Base-by-base conservation (phyloP, 2,888 invertebrate genomes). In the Papilio elwesi region DNA sequence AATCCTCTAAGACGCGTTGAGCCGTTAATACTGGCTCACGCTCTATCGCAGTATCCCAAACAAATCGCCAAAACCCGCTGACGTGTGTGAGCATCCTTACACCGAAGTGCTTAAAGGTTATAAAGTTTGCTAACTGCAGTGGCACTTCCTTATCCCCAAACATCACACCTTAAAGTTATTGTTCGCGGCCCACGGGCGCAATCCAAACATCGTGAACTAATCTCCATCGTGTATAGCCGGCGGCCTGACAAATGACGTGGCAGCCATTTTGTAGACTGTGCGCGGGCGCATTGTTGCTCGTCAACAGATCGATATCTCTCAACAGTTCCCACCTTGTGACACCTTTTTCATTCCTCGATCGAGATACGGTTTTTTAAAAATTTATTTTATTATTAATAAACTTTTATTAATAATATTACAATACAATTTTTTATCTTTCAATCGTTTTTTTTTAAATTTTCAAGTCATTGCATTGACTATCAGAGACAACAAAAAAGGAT, bases 161-260 rank as follows among this genome's bases (percentile, higher is more conserved):
- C 79, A 80, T 82, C 80, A 83, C 84, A 83, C 83, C 81, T 85
- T 83, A 80, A 79, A 78, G 80, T 83, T 82, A 82, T 76, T 76
- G 74, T 74, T 76, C 79, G 76, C 78, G 78, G 80, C 80, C 80
- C 83, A 82, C 85, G 86, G 82, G 80, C 85, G 86, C 83, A 87
- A 90, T 90, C 88, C 91, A 91, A 89, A 90, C 87, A 91, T 87
- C 86, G 88, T 87, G 84, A 86, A 85, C 78, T 90, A 89, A 90
- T 89, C 89, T 79, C 80, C 85, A 87, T 90, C 83, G 82, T 87
- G 85, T 83, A 74, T 57, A 76, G 79, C 80, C 75, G 73, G 77
- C 74, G 79, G 80, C 77, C 79, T 82, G 82, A 85, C 87, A 87
- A 86, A 87, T 87, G 88, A 84, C 83, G 84, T 78, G 80, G 81